Percentiles rank a stretch among this genome's conserved stretches.
phyloP scores from a whole-genome alignment of 2,888 invertebrate genomes.

The Calameuta pallipes region DNA sequence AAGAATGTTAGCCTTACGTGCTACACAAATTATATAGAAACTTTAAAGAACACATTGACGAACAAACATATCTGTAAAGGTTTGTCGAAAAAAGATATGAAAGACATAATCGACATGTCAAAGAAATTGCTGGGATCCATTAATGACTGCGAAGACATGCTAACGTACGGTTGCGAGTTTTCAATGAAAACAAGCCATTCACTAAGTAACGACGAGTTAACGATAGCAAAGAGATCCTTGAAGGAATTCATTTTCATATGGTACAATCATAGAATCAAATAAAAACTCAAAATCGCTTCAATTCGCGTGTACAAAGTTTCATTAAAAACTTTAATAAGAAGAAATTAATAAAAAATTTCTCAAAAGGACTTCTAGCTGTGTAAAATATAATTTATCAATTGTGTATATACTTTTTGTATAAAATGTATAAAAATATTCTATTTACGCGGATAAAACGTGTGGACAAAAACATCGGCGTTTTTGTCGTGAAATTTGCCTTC shows the following conservation, averaged over 20 bases:
- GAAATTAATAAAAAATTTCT: neutral
- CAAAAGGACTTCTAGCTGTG: neutral
- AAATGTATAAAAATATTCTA: neutral
- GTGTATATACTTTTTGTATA: neutral
- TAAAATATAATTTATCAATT: neutral
- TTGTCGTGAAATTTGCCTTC: constrained; percentile 15
- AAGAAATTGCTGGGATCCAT: constrained; percentile 40
- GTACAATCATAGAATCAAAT: constrained; percentile 20
- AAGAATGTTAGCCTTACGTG: constrained; percentile 29
- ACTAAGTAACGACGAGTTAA: constrained; percentile 13
- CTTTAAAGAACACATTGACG: constrained; percentile 37
- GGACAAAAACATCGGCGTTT: constrained; percentile 43
- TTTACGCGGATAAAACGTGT: constrained; percentile 45
- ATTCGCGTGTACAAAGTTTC: neutral
- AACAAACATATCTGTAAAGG: constrained; percentile 39
- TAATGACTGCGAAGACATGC: constrained; percentile 58
- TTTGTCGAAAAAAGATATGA: constrained; percentile 45
- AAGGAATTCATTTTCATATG: constrained; percentile 31
- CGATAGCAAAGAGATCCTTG: constrained; percentile 23
- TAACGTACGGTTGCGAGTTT: constrained; percentile 55
- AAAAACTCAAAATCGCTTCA: neutral
- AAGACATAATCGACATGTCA: constrained; percentile 39
- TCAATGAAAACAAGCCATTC: neutral
- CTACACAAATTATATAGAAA: constrained; percentile 34
- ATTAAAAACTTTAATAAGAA: neutral